Conservation (phyloP, 1,140 invertebrate genomes). For the Bombus ignitus region DNA sequence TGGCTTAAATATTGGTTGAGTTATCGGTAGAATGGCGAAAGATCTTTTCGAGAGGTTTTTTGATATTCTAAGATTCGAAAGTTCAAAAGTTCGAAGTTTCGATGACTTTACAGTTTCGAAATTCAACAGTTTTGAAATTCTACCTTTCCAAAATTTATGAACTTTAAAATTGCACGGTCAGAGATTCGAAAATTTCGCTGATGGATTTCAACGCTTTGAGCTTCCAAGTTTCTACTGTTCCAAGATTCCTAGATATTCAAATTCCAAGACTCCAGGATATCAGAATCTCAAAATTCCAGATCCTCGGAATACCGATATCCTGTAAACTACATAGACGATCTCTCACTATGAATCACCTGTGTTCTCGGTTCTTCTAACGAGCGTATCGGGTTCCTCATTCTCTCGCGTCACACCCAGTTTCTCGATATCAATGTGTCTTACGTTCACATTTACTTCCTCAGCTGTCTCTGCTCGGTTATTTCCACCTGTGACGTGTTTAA, state of each 20-base stretch:
- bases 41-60: not conserved
- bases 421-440: slow-evolving; percentile 2
- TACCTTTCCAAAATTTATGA: not conserved
- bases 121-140: not conserved
- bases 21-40: too few species aligned
- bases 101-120: not conserved
- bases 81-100: too few species aligned
- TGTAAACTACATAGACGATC: not conserved
- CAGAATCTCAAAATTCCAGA: not conserved
- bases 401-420: slow-evolving; percentile 22
- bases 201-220: not conserved
- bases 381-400: slow-evolving; percentile 4
- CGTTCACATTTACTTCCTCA: not conserved
- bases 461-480: not conserved
- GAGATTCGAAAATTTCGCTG: not conserved
- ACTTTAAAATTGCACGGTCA: not conserved
- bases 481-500: not conserved
- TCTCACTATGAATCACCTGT: not conserved
- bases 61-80: not conserved
- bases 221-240: not conserved
- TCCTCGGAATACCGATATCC: not conserved
- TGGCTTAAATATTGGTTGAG: not conserved
- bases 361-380: not conserved
- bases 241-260: not conserved
- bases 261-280: not conserved